phyloP scores from a whole-genome alignment of 1,140 invertebrate genomes.

The Drosophila sturtevanti region DNA sequence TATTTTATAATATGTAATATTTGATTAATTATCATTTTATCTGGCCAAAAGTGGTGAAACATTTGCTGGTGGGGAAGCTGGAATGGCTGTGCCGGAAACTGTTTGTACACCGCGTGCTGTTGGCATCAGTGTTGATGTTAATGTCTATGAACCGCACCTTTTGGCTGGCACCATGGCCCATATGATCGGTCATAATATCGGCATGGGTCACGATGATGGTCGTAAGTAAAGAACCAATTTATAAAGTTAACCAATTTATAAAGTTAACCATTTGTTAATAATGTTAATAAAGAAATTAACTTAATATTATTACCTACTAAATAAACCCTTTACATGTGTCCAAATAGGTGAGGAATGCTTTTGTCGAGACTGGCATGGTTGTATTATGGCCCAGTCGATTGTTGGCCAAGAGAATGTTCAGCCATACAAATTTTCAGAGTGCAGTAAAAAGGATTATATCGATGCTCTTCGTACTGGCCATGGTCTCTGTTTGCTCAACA shows the following conservation, averaged over 20 bases:
- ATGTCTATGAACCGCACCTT: conserved; percentile 96
- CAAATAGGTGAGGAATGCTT: conserved; percentile 87
- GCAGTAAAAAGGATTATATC: conserved; percentile 93
- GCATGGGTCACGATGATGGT: conserved; percentile 96
- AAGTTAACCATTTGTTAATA: too few relatives aligned
- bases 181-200: conserved; percentile 98
- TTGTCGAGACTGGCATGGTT: conserved; percentile 96
- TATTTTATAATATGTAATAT: neutral
- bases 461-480: conserved; percentile 90
- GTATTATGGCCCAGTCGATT: conserved; percentile 97
- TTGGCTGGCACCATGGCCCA: conserved; percentile 96
- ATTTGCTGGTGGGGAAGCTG: conserved; percentile 93
- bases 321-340: conserved; percentile 11
- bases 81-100: conserved; percentile 95
- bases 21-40: conserved; percentile 11
- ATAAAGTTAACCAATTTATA: too few relatives aligned
- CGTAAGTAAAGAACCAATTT: conserved; percentile 84
- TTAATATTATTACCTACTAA: too few relatives aligned
- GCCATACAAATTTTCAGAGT: conserved; percentile 96
- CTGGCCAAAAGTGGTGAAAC: conserved; percentile 88
- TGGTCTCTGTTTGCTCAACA: conserved; percentile 94
- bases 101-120: conserved; percentile 95
- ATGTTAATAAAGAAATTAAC: too few relatives aligned
- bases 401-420: conserved; percentile 95
- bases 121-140: conserved; percentile 95